These are phyloP conservation scores for Tringa solitaria DNA, from an alignment of 2,113 vertebrate genomes.

Conservation along the genomic window DNA sequence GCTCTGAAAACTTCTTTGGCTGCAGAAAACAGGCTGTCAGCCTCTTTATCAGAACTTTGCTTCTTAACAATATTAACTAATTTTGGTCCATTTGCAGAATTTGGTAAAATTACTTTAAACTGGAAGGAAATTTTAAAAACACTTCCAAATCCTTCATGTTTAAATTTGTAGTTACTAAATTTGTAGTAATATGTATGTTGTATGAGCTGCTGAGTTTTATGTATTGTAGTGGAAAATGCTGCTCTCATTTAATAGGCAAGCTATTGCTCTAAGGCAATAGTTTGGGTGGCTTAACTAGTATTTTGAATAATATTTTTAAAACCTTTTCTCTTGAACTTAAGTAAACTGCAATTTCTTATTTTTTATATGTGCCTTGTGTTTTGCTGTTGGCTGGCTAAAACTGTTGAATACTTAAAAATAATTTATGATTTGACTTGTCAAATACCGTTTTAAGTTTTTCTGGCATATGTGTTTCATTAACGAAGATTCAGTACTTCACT, in stretches of 20 bases:
- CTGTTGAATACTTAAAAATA: background rate
- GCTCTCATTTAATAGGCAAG: background rate
- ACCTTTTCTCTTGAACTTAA: background rate
- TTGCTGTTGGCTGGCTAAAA: background rate
- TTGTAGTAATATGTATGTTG: background rate
- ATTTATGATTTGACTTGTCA: background rate
- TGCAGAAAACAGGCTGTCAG: background rate
- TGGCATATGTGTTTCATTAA: background rate
- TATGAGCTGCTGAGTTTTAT: background rate
- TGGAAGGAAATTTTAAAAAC: background rate
- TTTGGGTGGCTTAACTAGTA: background rate
- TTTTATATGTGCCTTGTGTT: rapidly evolving
- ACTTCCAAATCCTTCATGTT: background rate
- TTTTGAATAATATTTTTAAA: background rate
- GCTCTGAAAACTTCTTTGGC: background rate
- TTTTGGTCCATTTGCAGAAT: background rate
- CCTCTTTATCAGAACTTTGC: background rate
- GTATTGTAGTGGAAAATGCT: background rate
- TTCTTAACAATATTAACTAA: background rate
- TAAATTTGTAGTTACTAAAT: background rate
- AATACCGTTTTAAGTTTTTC: background rate
- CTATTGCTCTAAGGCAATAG: background rate
- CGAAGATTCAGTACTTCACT: background rate
- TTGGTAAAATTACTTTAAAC: background rate
- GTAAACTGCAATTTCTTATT: background rate